Evolutionary conservation across 1,140 invertebrate genomes (phyloP).

Genomic region (Pseudachorutes palmiensis): DNA sequence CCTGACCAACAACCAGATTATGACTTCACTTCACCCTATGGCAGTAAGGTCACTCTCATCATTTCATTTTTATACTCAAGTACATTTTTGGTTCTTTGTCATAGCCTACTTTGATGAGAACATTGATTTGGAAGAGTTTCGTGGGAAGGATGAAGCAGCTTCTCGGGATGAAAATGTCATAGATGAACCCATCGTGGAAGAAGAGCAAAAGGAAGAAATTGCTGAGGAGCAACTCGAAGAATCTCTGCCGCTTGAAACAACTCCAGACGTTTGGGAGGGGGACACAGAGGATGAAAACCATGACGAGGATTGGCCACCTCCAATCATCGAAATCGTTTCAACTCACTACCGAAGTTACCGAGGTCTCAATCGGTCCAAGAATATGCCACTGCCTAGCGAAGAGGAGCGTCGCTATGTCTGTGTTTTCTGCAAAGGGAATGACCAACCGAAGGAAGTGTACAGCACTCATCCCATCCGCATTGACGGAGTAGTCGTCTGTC

Average conservation of each 20-base stretch:
- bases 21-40: too few relatives aligned
- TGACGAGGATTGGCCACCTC: background rate
- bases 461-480: conserved; percentile 23
- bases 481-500: conserved; percentile 23
- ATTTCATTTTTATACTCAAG: too few relatives aligned
- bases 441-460: conserved; percentile 22
- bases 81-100: too few relatives aligned
- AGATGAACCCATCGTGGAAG: background rate
- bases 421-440: conserved; percentile 29
- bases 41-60: too few relatives aligned
- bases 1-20: background rate
- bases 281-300: background rate
- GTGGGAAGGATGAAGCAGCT: too few relatives aligned
- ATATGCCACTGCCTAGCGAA: conserved; percentile 1
- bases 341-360: background rate
- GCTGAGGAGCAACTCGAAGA: too few relatives aligned
- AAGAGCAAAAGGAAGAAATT: too few relatives aligned
- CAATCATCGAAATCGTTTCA: conserved; percentile 8
- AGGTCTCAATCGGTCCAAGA: background rate
- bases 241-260: background rate
- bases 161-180: too few relatives aligned
- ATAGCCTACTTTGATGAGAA: too few relatives aligned
- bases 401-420: conserved; percentile 13
- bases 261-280: background rate
- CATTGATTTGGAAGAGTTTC: too few relatives aligned